A percentile compares a stretch with the other conserved stretches of the same genome.
These are phyloP conservation scores for Sanderia malayensis DNA, from an alignment of 30 jellyfish, hydroid and myxozoan species.

Conservation along the genomic window DNA sequence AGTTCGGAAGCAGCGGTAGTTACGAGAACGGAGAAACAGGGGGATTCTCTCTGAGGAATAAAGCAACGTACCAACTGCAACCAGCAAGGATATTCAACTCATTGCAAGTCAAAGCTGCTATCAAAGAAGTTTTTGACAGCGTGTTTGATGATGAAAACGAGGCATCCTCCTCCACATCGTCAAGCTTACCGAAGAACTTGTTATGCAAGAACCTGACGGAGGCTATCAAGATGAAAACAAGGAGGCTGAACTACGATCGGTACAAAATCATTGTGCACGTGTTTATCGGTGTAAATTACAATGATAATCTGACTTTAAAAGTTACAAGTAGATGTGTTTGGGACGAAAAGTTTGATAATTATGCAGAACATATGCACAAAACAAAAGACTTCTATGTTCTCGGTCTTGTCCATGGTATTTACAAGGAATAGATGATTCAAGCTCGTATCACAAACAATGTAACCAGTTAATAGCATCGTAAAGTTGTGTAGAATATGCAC, in stretches of 20 bases:
- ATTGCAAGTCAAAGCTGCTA: slow-evolving; percentile 11
- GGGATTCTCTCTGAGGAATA: neutral
- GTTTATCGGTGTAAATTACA: slow-evolving; percentile 23
- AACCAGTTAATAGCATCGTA: too few relatives aligned
- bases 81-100: slow-evolving; percentile 36
- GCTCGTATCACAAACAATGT: too few relatives aligned
- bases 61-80: slow-evolving; percentile 34
- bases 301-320: slow-evolving; percentile 31
- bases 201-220: slow-evolving; percentile 51
- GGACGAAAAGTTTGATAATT: slow-evolving; percentile 42
- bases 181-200: slow-evolving; percentile 7
- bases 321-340: slow-evolving; percentile 59
- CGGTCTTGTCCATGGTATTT: slow-evolving; percentile 50
- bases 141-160: too few relatives aligned
- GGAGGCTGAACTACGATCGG: slow-evolving; percentile 49
- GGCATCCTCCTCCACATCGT: neutral
- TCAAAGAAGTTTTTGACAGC: slow-evolving; percentile 23
- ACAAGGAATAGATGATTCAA: slow-evolving; percentile 63
- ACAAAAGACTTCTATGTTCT: slow-evolving; percentile 25
- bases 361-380: slow-evolving; percentile 49
- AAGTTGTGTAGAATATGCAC: too few relatives aligned
- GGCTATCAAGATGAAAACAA: slow-evolving; percentile 46
- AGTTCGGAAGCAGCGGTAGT: neutral
- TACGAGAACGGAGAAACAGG: neutral
- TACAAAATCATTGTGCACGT: slow-evolving; percentile 45